Conservation (phyloP, 2,113 vertebrate species). For the Typhlomys cinereus region DNA sequence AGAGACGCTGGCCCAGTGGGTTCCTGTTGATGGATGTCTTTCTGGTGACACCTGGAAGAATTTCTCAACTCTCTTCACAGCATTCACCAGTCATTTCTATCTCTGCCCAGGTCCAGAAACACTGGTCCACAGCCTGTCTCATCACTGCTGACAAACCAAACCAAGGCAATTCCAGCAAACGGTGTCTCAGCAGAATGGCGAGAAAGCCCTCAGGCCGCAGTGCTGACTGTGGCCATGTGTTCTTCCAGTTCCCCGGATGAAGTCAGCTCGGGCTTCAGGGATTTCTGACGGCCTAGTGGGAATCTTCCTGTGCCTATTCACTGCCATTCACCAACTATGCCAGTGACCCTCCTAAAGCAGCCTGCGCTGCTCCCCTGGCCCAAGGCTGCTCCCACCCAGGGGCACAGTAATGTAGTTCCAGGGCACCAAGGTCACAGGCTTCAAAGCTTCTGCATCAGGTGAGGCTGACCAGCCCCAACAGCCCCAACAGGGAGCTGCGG, state of each 20-base stretch:
- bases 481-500: background rate
- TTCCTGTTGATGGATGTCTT: background rate
- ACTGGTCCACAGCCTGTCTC: fast-evolving
- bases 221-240: background rate
- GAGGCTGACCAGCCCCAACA: conserved; percentile 39
- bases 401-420: conserved; percentile 39
- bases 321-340: background rate
- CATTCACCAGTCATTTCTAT: background rate
- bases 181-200: background rate
- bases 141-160: background rate
- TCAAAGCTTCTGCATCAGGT: conserved; percentile 73
- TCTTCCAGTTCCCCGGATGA: background rate
- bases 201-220: background rate
- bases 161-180: background rate
- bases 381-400: conserved; percentile 10
- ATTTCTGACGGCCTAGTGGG: background rate
- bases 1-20: background rate
- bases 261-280: background rate
- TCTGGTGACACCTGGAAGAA: background rate
- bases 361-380: background rate
- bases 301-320: background rate
- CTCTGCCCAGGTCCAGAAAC: background rate
- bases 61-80: background rate
- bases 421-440: conserved; percentile 78
- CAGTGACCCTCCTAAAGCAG: conserved; percentile 55